Percentiles rank a stretch among this genome's conserved stretches.
These are phyloP conservation scores for Calcarius lapponicus DNA, from an alignment of 2,797 vertebrate species.

Conservation along the genomic window DNA sequence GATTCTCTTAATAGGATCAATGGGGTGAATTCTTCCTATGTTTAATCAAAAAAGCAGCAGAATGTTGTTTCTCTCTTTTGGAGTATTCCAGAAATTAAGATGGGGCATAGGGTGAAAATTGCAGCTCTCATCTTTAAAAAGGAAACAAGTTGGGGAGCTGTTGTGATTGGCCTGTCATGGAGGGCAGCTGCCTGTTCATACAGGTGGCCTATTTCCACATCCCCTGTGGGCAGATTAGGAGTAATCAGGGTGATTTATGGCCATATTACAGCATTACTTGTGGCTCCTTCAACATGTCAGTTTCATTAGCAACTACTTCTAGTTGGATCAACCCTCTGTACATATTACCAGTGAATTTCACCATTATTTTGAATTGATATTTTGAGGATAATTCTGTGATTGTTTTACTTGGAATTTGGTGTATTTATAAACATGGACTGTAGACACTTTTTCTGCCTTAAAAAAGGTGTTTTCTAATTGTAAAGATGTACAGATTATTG, in stretches of 20 bases:
- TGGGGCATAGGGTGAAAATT: background rate
- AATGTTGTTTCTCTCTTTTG: background rate
- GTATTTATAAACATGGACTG: background rate
- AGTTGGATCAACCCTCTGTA: background rate
- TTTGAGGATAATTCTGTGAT: background rate
- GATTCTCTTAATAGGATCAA: background rate
- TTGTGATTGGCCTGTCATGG: background rate
- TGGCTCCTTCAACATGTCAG: background rate
- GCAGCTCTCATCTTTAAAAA: background rate
- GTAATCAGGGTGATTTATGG: background rate
- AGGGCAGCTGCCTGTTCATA: background rate
- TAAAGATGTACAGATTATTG: background rate
- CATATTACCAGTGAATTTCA: accelerated
- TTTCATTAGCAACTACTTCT: background rate
- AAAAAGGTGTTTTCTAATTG: background rate
- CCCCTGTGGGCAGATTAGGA: background rate
- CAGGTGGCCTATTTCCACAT: background rate
- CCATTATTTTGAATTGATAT: background rate
- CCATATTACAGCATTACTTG: background rate
- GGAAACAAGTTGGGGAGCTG: background rate
- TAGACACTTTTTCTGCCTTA: background rate
- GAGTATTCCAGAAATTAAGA: background rate
- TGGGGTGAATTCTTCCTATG: background rate
- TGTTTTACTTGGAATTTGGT: background rate
- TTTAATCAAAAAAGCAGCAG: background rate